These are phyloP conservation scores for Dermochelys coriacea DNA, from an alignment of 2,797 vertebrate species.

Conservation along the genomic window DNA sequence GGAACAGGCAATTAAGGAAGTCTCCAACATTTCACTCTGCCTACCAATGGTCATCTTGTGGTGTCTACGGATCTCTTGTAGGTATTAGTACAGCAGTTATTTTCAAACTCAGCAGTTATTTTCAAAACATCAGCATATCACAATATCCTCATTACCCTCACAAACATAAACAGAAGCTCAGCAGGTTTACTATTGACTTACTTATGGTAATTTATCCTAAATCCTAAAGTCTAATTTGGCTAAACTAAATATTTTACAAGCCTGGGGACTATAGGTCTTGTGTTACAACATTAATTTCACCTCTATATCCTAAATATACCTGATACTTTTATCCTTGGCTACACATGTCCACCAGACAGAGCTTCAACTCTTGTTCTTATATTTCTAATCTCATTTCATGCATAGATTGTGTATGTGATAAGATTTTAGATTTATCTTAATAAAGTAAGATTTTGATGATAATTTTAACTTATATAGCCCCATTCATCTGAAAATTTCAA, in stretches of 20 bases:
- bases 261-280: background rate
- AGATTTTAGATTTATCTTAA: conserved; percentile 22
- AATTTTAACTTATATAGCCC: background rate
- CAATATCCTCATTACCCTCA: no score
- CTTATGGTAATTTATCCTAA: background rate
- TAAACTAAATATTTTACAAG: background rate
- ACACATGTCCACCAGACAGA: background rate
- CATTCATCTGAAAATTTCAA: conserved; percentile 31
- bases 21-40: background rate
- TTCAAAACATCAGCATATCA: background rate
- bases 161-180: background rate
- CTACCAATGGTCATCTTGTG: background rate
- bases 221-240: background rate
- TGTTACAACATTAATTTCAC: background rate
- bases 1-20: background rate
- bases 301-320: background rate
- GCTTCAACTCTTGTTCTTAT: background rate
- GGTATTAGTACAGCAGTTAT: background rate
- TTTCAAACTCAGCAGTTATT: background rate
- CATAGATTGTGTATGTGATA: conserved; percentile 12
- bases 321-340: background rate
- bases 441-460: conserved; percentile 34
- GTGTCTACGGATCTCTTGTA: background rate
- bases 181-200: background rate
- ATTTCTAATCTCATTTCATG: background rate